phyloP scores from a whole-genome alignment of 2,888 invertebrate genomes.

The Nephrocerus scutellatus region DNA sequence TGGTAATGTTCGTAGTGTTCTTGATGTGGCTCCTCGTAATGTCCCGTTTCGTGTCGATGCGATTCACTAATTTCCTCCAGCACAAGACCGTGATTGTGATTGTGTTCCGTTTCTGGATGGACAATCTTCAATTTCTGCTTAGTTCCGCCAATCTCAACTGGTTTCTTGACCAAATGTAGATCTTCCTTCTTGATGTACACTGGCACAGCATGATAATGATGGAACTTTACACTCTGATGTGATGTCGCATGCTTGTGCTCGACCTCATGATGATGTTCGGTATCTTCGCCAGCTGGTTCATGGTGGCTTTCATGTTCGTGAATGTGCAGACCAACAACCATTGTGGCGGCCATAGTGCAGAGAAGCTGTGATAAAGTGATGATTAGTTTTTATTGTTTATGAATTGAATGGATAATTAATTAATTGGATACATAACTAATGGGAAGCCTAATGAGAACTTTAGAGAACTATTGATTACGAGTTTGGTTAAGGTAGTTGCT shows the following conservation, averaged over 20 bases:
- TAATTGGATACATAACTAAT: no score
- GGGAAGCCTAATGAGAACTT: no score
- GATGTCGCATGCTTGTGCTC: constrained; percentile 62
- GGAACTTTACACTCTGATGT: constrained; percentile 63
- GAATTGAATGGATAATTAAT: no score
- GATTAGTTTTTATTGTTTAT: no score
- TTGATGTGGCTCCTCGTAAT: constrained; percentile 38
- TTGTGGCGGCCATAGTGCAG: constrained; percentile 22
- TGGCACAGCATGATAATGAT: constrained; percentile 64
- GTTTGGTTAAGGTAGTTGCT: no score
- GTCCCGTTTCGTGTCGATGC: constrained; percentile 39
- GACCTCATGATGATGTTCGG: constrained; percentile 54
- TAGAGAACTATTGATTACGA: no score
- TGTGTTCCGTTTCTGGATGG: constrained; percentile 56
- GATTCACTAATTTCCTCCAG: constrained; percentile 53
- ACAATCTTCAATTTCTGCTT: constrained; percentile 55
- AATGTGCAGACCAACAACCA: no score
- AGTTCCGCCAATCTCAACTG: constrained; percentile 57
- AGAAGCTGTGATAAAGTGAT: constrained; percentile 32
- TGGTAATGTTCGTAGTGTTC: constrained; percentile 43
- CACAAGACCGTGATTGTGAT: constrained; percentile 54
- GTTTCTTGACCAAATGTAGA: constrained; percentile 58
- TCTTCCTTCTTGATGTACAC: constrained; percentile 64
- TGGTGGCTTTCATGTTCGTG: constrained; percentile 32
- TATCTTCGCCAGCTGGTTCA: constrained; percentile 45